Evolutionary conservation across 2,113 vertebrate species (phyloP), one percentile per base, ranked within the genome.

Genomic region (Crocuta crocuta): DNA sequence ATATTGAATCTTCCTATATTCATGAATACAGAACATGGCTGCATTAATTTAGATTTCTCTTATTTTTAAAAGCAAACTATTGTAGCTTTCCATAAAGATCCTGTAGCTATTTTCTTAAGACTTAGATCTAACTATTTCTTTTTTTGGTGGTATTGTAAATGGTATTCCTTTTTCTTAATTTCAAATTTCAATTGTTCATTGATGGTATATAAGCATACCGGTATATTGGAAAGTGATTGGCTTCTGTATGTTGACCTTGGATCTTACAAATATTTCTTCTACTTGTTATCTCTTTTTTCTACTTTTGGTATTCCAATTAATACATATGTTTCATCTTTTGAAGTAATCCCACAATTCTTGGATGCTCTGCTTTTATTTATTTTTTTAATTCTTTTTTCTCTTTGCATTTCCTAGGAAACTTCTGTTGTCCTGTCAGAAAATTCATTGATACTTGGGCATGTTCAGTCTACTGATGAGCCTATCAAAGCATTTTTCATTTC

Each of bases 21-120:
- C 7, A 24, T 45, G 33, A 58, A 73, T 35, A 39, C 16, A 82
- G 15, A 94, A 85, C 76, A 43, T 82, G 2, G 68, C 10, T 71
- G 21, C 8, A 66, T 61, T 93, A 35, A 21, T 71, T 95, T 93
- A 94, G 43, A 65, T 95, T 92, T n/a, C 33, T 94, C 50, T 83
- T 24, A 73, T 66, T 71, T 91, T 66, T 83, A 26, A 71, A 71
- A 35, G 58, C 7, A 87, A 23, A 61, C 33, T 65, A 55, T 70
- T 21, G 16, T 26, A n/a, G 21, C 74, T 86, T 90, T 19, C 28
- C 10, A 78, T 28, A 55, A 55, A 85, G 58, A 31, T 65, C 31
- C 31, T 91, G 6, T 17, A 80, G 26, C 5, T 48, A 63, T 43
- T 68, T 74, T 79, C 4, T 83, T 58, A 84, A 84, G 13, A 43